A percentile compares a stretch with the other conserved stretches of the same genome.
phyloP scores from a whole-genome alignment of 2,797 vertebrate species.

The Molossus molossus region DNA sequence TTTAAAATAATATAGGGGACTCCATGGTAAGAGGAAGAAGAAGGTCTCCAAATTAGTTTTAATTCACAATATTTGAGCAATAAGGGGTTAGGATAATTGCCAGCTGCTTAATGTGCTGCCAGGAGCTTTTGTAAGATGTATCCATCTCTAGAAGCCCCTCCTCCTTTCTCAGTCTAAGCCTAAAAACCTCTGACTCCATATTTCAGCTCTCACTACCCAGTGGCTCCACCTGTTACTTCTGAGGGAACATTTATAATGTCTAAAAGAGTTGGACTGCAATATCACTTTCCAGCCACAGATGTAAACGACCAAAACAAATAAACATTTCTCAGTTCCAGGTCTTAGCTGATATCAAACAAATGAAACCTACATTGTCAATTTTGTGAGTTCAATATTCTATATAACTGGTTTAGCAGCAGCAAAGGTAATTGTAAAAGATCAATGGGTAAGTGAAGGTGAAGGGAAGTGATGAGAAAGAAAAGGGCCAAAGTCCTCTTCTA shows the following conservation, averaged over 20 bases:
- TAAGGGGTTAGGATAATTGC: neutral
- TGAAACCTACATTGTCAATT: conserved; percentile 53
- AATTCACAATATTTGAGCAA: conserved; percentile 57
- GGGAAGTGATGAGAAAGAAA: conserved; percentile 58
- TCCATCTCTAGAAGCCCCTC: neutral
- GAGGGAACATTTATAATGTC: conserved; percentile 52
- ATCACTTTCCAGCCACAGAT: neutral
- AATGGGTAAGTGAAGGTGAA: conserved; percentile 37
- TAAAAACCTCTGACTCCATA: conserved; percentile 53
- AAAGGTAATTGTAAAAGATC: conserved; percentile 42
- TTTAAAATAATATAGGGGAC: conserved; percentile 62
- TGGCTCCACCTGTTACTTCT: conserved; percentile 27
- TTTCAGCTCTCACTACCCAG: neutral
- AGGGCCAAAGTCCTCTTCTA: conserved; percentile 12
- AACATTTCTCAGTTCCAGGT: conserved; percentile 59
- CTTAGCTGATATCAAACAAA: conserved; percentile 69
- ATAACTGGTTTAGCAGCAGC: conserved; percentile 48
- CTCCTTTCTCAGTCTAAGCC: neutral
- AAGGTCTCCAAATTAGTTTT: conserved; percentile 46
- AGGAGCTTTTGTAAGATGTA: conserved; percentile 33
- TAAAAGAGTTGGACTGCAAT: conserved; percentile 31
- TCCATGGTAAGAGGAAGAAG: neutral
- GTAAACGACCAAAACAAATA: conserved; percentile 64
- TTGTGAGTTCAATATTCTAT: conserved; percentile 47
- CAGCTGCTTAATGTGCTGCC: neutral